Evolutionary conservation across 2,888 invertebrate genomes (phyloP).

Genomic region (Drosophila vallismaia): DNA sequence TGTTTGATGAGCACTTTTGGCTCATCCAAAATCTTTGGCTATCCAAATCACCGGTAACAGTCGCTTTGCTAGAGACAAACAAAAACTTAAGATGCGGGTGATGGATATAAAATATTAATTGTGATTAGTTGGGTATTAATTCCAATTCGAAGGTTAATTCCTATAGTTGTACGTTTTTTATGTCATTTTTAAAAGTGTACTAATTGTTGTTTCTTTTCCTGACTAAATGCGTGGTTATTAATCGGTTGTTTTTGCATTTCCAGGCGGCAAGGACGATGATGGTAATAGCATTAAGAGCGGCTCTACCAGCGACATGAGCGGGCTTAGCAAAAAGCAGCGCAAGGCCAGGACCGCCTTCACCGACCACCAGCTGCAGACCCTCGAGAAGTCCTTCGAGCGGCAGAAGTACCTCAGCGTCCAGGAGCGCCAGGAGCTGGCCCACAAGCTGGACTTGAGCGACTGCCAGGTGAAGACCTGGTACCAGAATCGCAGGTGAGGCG

Average conservation of each 20-base stretch:
- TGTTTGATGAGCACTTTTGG: neutral
- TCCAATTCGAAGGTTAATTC: neutral
- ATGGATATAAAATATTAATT: neutral
- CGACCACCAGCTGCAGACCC: constrained; percentile 97
- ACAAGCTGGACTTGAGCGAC: constrained; percentile 97
- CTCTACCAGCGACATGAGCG: constrained; percentile 84
- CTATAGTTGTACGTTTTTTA: neutral
- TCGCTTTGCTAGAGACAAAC: neutral
- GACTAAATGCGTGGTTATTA: neutral
- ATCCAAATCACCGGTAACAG: too few relatives aligned
- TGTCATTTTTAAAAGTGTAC: neutral
- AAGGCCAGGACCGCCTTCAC: constrained; percentile 99
- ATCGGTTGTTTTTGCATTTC: neutral
- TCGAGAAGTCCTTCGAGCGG: constrained; percentile 98
- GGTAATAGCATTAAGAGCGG: constrained; percentile 85
- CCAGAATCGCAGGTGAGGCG: constrained; percentile 95
- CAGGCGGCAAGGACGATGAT: constrained; percentile 94
- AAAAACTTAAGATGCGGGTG: neutral
- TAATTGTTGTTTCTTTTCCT: neutral
- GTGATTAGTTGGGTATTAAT: neutral
- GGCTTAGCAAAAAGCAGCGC: constrained; percentile 95
- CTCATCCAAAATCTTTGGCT: too few relatives aligned
- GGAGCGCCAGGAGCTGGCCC: constrained; percentile 98
- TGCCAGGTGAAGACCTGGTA: constrained; percentile 99
- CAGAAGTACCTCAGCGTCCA: constrained; percentile 99